Base-by-base conservation (phyloP, 2,113 vertebrate species). In the Tachuris rubrigastra region DNA sequence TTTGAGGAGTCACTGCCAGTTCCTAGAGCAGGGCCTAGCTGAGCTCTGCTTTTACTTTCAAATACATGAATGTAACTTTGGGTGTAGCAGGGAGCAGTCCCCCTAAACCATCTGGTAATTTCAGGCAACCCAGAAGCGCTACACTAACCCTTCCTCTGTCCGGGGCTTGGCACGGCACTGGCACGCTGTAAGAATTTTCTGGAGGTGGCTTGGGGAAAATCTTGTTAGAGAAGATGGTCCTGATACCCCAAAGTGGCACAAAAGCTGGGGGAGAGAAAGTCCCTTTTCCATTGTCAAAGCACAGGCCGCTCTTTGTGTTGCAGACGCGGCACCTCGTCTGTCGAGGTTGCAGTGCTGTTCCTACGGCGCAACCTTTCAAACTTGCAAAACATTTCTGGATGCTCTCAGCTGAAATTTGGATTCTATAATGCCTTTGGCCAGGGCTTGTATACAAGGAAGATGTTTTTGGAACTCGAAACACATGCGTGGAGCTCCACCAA, bases 401-500 rank as follows among this genome's bases (percentile, higher is more conserved):
- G 71, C 72, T 91, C 81, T 91, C 91, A 92, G 84, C 25, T 3
- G 62, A 95, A 92, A 81, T 94, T 95, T 94, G 92, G 82, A 94
- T 93, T 92, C 92, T 90, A 79, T 93, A 96, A 91, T 76, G 56
- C 83, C 82, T 78, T 92, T 97, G 96, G 95, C 90, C 47, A 50
- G 46, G 42, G 20, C 49, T 95, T 95, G 82, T 97, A 80, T 84
- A 93, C 72, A 93, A 66, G 35, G 44, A 96, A 94, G 92, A 97
- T 95, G 94, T 78, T 92, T 96, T 95, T 97, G 95, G 93, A 95
- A 94, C 75, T 75, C 44, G 3, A 35, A 96, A 71, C 69, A 87
- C 81, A 89, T 89, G 58, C 17, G 3, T 95, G 89, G 89, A 96
- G 63, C 94, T 94, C 95, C 92, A 96, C 96, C 97, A 97, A 96